Percentiles rank a stretch among this genome's conserved stretches.
These are phyloP conservation scores for Hydrotaea cyrtoneurina DNA, from an alignment of 2,888 invertebrate genomes.

Conservation along the genomic window DNA sequence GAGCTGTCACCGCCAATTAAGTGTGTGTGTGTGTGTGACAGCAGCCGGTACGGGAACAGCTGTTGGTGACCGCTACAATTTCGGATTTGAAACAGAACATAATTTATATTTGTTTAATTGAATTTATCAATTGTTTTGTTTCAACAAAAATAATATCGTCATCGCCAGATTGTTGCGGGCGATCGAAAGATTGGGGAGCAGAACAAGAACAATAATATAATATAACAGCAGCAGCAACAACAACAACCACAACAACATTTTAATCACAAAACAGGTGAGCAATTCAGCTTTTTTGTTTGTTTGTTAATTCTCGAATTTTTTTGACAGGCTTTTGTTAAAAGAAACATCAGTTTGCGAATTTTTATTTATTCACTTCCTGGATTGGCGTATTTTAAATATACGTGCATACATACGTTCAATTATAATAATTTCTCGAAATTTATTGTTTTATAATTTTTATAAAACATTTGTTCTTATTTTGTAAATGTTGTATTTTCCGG, in stretches of 20 bases:
- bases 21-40: not conserved
- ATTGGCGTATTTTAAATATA: not conserved
- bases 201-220: not conserved
- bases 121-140: slow-evolving; percentile 16
- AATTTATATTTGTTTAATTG: slow-evolving; percentile 14
- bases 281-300: slow-evolving; percentile 37
- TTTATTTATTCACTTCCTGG: not conserved
- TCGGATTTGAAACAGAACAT: not conserved
- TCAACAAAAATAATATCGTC: not conserved
- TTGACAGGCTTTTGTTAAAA: not conserved
- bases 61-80: not conserved
- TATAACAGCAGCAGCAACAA: not conserved
- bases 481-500: not conserved
- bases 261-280: slow-evolving; percentile 51
- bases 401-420: too few relatives aligned
- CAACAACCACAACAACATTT: not conserved
- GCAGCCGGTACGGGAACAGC: too few relatives aligned
- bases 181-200: too few relatives aligned
- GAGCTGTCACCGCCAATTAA: not conserved
- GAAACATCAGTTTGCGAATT: not conserved
- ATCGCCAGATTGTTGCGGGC: too few relatives aligned
- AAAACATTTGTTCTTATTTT: not conserved
- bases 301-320: not conserved
- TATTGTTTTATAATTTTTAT: slow-evolving; percentile 1
- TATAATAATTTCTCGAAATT: not conserved